These are phyloP conservation scores for Recurvirostra avosetta DNA, from an alignment of 2,113 vertebrate genomes.

Conservation along the genomic window DNA sequence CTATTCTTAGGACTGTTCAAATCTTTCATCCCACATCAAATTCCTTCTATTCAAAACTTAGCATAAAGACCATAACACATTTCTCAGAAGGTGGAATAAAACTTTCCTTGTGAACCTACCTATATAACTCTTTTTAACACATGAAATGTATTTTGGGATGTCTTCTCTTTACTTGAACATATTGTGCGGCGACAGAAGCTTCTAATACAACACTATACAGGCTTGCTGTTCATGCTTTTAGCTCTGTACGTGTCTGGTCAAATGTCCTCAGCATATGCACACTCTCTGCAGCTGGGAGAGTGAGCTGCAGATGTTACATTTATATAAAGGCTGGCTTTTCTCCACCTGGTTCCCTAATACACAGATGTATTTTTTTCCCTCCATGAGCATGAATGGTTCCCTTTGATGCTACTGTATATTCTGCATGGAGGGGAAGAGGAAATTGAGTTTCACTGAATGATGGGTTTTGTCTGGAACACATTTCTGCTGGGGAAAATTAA, in stretches of 20 bases:
- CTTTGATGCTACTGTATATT: not conserved
- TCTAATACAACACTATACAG: not conserved
- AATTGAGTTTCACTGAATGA: not conserved
- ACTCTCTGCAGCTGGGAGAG: not conserved
- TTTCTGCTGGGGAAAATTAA: not conserved
- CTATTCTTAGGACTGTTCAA: slow-evolving; percentile 19
- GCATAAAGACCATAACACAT: not conserved
- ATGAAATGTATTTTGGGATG: not conserved
- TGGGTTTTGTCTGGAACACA: not conserved
- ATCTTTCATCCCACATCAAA: not conserved
- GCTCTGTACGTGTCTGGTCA: not conserved
- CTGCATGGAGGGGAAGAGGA: not conserved
- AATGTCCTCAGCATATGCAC: not conserved
- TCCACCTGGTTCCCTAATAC: not conserved
- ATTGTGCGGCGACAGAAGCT: not conserved
- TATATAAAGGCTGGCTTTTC: not conserved
- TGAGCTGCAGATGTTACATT: not conserved
- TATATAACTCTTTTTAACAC: not conserved
- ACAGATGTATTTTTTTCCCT: not conserved
- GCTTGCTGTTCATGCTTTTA: not conserved
- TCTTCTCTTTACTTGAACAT: not conserved
- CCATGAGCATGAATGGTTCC: not conserved
- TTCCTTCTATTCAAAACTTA: slow-evolving; percentile 28
- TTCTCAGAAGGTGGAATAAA: not conserved
- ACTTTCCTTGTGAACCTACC: not conserved